Evolutionary conservation across 2,888 invertebrate genomes (phyloP).

Genomic region (Epistrophe grossulariae): DNA sequence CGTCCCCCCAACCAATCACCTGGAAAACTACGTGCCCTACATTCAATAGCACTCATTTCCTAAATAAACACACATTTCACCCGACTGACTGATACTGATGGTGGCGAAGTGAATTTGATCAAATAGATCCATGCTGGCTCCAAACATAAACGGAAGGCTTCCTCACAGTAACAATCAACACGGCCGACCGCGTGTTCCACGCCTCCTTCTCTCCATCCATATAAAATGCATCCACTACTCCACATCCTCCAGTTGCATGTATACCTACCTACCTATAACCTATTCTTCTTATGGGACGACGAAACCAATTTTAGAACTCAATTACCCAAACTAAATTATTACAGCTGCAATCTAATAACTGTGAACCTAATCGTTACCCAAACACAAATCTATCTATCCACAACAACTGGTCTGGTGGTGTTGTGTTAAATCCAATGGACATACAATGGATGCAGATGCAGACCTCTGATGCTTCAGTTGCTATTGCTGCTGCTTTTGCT

Average conservation of each 20-base stretch:
- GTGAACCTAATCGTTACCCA: constrained; percentile 75
- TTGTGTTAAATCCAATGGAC: constrained; percentile 50
- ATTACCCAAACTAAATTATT: constrained; percentile 75
- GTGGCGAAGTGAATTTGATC: not conserved
- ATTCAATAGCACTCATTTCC: constrained; percentile 48
- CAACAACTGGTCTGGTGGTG: not conserved
- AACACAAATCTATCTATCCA: constrained; percentile 65
- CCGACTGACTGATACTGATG: constrained; percentile 15
- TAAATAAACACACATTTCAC: constrained; percentile 63
- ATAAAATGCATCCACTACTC: not conserved
- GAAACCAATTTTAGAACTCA: constrained; percentile 70
- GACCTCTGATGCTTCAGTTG: constrained; percentile 10
- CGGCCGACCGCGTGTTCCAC: not conserved
- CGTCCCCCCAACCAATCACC: constrained; percentile 36
- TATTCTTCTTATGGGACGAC: not conserved
- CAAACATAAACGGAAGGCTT: constrained; percentile 42
- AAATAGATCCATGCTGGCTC: constrained; percentile 32
- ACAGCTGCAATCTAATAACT: constrained; percentile 76
- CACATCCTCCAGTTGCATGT: not conserved
- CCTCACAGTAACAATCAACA: not conserved
- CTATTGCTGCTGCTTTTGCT: not conserved
- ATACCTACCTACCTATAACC: not conserved
- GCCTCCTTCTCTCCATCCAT: not conserved
- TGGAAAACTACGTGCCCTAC: constrained; percentile 55
- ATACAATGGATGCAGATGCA: constrained; percentile 42